phyloP scores from a whole-genome alignment of 1,140 invertebrate species.

The Laodelphax striatellus region DNA sequence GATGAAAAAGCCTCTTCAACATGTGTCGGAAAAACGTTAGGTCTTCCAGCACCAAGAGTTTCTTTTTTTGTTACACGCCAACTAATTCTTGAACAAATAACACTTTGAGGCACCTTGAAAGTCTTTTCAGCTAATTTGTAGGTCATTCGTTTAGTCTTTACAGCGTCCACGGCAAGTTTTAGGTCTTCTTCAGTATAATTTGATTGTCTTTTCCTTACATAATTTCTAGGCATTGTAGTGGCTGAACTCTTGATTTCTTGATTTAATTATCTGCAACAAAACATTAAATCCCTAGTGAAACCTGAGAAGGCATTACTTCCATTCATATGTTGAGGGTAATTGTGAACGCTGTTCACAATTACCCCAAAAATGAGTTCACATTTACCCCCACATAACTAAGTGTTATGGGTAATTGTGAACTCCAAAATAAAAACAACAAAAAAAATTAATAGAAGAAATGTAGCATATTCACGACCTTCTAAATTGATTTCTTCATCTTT shows the following conservation, averaged over 20 bases:
- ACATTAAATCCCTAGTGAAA: no score
- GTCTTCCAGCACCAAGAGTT: slow-evolving; percentile 20
- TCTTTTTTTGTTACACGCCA: slow-evolving; percentile 18
- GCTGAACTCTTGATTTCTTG: no score
- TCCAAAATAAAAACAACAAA: no score
- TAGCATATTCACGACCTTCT: not conserved
- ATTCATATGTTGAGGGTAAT: no score
- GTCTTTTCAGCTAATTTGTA: no score
- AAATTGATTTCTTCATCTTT: not conserved
- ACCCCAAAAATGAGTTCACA: not conserved
- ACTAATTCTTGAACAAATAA: slow-evolving; percentile 20
- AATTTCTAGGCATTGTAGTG: not conserved
- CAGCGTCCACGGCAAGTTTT: slow-evolving; percentile 18
- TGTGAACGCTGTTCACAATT: not conserved
- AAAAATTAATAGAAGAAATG: not conserved
- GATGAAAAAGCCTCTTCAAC: slow-evolving; percentile 23
- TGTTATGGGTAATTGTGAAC: no score
- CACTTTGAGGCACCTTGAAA: slow-evolving; percentile 12
- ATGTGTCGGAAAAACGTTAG: slow-evolving; percentile 19
- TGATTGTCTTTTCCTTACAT: not conserved
- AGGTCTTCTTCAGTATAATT: slow-evolving; percentile 19
- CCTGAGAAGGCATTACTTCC: no score
- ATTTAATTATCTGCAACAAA: no score
- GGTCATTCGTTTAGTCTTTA: slow-evolving; percentile 18
- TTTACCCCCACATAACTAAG: not conserved